Evolutionary conservation across 2,113 vertebrate genomes (phyloP).

Genomic region (Axis porcinus): DNA sequence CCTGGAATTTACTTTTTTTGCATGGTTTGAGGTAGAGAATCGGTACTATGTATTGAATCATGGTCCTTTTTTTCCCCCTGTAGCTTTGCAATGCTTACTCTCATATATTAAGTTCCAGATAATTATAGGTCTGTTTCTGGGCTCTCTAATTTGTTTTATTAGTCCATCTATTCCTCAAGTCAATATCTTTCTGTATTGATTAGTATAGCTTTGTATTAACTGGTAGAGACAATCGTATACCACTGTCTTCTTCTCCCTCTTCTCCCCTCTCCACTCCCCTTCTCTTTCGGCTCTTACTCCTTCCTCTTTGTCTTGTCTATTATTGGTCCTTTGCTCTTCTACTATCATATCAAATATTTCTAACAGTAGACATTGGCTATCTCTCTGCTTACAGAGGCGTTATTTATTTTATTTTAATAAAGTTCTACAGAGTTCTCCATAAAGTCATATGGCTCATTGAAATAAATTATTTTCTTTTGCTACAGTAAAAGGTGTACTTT

Average conservation of each 20-base stretch:
- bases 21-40: background rate
- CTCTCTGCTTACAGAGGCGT: background rate
- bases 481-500: background rate
- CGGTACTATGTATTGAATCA: rapidly evolving
- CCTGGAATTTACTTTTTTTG: background rate
- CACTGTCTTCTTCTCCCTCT: background rate
- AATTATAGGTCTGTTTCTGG: background rate
- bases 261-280: rapidly evolving
- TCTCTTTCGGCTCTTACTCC: background rate
- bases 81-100: rapidly evolving
- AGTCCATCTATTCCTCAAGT: background rate
- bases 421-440: background rate
- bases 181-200: background rate
- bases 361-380: background rate
- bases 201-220: too few relatives aligned
- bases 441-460: background rate
- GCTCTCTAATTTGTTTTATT: background rate
- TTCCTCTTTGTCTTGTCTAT: background rate
- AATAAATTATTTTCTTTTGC: background rate
- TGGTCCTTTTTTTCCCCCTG: rapidly evolving
- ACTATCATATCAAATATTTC: background rate
- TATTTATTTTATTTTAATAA: background rate
- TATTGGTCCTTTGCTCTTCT: background rate
- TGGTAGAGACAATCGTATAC: too few relatives aligned
- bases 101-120: rapidly evolving